Conservation (phyloP, 2,797 vertebrate genomes). For the Pangasius macronema region DNA sequence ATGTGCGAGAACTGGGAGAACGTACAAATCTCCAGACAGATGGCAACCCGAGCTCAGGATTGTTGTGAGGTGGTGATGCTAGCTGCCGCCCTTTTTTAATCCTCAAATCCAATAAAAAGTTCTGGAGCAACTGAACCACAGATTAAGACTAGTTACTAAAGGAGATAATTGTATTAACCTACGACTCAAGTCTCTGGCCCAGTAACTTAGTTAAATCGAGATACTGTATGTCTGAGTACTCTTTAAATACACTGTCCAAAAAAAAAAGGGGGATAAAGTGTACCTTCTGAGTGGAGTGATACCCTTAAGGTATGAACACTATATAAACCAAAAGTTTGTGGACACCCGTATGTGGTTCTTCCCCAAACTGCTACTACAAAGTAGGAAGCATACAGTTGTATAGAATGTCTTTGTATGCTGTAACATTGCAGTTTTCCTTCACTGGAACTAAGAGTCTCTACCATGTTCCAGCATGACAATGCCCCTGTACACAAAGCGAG, state of each 20-base stretch:
- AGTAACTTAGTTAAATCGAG: not conserved
- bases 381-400: not conserved
- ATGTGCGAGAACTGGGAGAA: not conserved
- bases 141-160: conserved; percentile 16
- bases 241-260: not conserved
- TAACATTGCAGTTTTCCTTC: not conserved
- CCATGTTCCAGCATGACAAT: not conserved
- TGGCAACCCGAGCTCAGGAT: not conserved
- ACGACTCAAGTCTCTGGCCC: not conserved
- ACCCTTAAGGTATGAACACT: not conserved
- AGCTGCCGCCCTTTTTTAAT: not conserved
- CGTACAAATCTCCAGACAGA: not conserved
- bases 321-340: not conserved
- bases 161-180: conserved; percentile 15
- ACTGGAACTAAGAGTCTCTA: not conserved
- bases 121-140: conserved; percentile 19
- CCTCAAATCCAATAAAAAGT: conserved; percentile 25
- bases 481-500: not conserved
- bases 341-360: not conserved
- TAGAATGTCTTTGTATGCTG: not conserved
- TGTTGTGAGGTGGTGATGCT: not conserved
- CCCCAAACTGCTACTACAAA: not conserved
- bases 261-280: not conserved
- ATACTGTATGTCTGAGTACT: not conserved
- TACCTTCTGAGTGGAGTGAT: not conserved